Conservation (phyloP, 2,888 invertebrate species). For the Tipula lateralis region DNA sequence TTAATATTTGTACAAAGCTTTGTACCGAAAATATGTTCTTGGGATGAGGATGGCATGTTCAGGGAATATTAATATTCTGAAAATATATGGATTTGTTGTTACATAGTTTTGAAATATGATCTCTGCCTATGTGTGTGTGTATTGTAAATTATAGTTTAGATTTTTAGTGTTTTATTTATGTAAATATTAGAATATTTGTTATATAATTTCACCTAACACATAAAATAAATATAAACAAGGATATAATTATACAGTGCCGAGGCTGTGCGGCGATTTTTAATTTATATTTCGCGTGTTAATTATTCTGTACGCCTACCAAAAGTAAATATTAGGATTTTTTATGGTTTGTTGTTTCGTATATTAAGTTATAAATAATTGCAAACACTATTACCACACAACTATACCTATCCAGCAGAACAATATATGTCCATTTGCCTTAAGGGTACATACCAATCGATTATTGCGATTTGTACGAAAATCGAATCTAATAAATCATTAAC, state of each 20-base stretch:
- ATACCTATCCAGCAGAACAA: too few relatives aligned
- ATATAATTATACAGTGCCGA: background rate
- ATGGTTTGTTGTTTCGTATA: background rate
- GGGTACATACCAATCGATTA: too few relatives aligned
- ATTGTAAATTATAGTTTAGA: background rate
- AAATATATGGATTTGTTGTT: background rate
- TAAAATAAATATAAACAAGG: background rate
- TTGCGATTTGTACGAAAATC: too few relatives aligned
- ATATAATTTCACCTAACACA: background rate
- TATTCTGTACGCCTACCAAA: background rate
- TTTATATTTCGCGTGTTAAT: conserved; percentile 11
- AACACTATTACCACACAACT: background rate
- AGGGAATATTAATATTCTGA: background rate
- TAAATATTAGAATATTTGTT: background rate
- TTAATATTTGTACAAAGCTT: background rate
- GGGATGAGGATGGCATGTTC: background rate
- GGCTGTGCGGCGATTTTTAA: background rate
- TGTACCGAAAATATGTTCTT: background rate
- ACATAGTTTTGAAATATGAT: background rate
- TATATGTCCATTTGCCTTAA: too few relatives aligned
- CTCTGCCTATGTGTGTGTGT: background rate
- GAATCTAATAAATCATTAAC: too few relatives aligned
- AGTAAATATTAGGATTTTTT: conserved; percentile 11
- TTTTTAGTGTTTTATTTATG: background rate
- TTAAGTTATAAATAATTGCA: background rate